Base-by-base conservation (phyloP, 2,888 invertebrate species). In the Penaeus monodon region DNA sequence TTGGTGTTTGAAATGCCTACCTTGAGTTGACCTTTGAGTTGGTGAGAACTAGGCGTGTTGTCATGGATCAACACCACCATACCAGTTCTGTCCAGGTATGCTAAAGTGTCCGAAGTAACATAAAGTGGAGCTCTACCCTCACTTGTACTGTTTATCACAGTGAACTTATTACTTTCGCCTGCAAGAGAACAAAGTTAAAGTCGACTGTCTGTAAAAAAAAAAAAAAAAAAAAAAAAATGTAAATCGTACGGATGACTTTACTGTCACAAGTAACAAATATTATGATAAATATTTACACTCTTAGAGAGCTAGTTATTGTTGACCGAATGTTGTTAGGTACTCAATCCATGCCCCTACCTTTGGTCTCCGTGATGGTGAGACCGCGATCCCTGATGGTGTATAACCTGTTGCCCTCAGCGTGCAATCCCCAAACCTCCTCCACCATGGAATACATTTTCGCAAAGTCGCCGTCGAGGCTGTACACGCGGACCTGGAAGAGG, bases 391-490 rank as follows among this genome's bases (percentile, higher is more conserved):
- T 93, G 7, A 94, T 94, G 64, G 95, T 94, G 91, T 94, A 94
- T 88, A 95, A 91, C 82, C 93, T 92, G 65, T 94, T 94, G 27
- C 93, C 93, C 65, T 92, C 92, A n/a, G 94, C 93, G 81, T 93
- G 92, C 89, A 95, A 92, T 91, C 94, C 94, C 92, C 94, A 95
- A 3, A 95, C 94, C 92, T 95, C 95, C 92, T 95, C 95, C 86
- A 94, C 91, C 44, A 94, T 93, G 90, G 93, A 93, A 91, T 94
- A 94, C 85, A 91, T 92, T 14, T 94, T 94, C 90, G 94, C 93
- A 73, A 93, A 91, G 81, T 91, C 92, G 82, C 94, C 93, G 88
- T 94, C 93, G 91, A 94, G 93, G 91, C 93, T 66, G 49, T 84
- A 95, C 29, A 95, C 92, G 78, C 92, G 92, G 20, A 95, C 93